phyloP scores from a whole-genome alignment of 2,797 vertebrate species.

The Anableps anableps region DNA sequence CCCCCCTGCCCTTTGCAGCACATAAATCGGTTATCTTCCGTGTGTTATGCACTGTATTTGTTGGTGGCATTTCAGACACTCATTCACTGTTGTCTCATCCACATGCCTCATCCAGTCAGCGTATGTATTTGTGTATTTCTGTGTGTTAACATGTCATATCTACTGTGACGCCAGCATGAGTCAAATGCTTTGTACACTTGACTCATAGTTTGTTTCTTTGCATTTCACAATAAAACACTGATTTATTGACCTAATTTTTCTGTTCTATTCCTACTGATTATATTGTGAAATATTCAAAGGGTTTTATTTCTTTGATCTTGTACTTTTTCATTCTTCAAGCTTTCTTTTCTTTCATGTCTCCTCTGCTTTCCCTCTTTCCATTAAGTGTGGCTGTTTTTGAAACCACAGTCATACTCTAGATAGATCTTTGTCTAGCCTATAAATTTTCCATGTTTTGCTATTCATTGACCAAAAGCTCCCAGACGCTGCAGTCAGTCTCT shows the following conservation, averaged over 20 bases:
- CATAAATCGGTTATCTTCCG: slow-evolving; percentile 51
- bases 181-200: slow-evolving; percentile 25
- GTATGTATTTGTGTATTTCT: slow-evolving; percentile 29
- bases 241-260: background rate
- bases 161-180: slow-evolving; percentile 15
- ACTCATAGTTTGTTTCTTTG: slow-evolving; percentile 14
- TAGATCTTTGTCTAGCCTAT: slow-evolving; percentile 54
- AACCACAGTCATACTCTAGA: slow-evolving; percentile 46
- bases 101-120: slow-evolving; percentile 41
- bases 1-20: slow-evolving; percentile 50
- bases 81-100: slow-evolving; percentile 57
- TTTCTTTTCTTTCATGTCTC: slow-evolving; percentile 54
- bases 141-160: slow-evolving; percentile 33
- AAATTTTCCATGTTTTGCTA: slow-evolving; percentile 64
- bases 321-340: slow-evolving; percentile 40
- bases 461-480: slow-evolving; percentile 42
- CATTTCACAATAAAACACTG: background rate
- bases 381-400: slow-evolving; percentile 51
- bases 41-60: slow-evolving; percentile 70
- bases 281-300: slow-evolving; percentile 1
- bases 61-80: slow-evolving; percentile 61
- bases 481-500: slow-evolving; percentile 17
- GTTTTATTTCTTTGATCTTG: background rate
- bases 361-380: slow-evolving; percentile 33
- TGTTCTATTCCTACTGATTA: background rate